These are phyloP conservation scores for Pyralis farinalis DNA, from an alignment of 2,888 invertebrate species.

Conservation along the genomic window DNA sequence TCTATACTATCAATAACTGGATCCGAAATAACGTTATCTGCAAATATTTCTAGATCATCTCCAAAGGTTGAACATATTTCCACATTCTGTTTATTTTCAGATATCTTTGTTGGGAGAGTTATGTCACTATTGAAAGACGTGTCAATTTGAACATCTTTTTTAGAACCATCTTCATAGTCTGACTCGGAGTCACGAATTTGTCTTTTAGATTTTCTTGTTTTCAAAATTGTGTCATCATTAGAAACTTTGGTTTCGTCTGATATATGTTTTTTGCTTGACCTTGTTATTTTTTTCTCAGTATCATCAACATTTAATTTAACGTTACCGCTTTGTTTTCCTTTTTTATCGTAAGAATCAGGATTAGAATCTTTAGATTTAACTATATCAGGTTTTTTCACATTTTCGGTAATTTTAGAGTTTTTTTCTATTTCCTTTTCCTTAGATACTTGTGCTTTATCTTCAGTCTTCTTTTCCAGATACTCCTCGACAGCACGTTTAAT, in stretches of 20 bases:
- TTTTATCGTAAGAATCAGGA: slow-evolving; percentile 2
- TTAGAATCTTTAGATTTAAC: slow-evolving; percentile 2
- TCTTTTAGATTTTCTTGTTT: slow-evolving; percentile 35
- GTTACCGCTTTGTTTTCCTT: slow-evolving; percentile 5
- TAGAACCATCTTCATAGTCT: slow-evolving; percentile 28
- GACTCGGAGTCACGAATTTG: slow-evolving; percentile 45
- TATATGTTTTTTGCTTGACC: slow-evolving; percentile 35
- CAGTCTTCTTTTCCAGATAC: slow-evolving; percentile 15
- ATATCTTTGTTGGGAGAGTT: slow-evolving; percentile 3
- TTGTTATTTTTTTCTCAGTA: slow-evolving; percentile 35
- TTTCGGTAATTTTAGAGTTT: slow-evolving; percentile 12
- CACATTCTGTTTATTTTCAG: slow-evolving; percentile 8
- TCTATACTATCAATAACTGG: slow-evolving; percentile 60
- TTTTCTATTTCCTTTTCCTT: slow-evolving; percentile 13
- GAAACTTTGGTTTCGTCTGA: slow-evolving; percentile 9
- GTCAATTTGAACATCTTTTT: slow-evolving; percentile 6
- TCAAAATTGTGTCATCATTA: slow-evolving; percentile 16
- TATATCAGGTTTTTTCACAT: slow-evolving; percentile 11
- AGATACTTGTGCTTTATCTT: slow-evolving; percentile 3
- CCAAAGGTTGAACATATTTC: slow-evolving; percentile 38
- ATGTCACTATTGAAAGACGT: slow-evolving; percentile 9
- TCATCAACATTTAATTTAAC: background rate
- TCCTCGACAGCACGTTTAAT: slow-evolving; percentile 51
- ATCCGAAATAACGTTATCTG: slow-evolving; percentile 52
- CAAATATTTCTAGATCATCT: slow-evolving; percentile 59